Base-by-base conservation (phyloP, 2,797 vertebrate genomes). In the Eremophila alpestris region DNA sequence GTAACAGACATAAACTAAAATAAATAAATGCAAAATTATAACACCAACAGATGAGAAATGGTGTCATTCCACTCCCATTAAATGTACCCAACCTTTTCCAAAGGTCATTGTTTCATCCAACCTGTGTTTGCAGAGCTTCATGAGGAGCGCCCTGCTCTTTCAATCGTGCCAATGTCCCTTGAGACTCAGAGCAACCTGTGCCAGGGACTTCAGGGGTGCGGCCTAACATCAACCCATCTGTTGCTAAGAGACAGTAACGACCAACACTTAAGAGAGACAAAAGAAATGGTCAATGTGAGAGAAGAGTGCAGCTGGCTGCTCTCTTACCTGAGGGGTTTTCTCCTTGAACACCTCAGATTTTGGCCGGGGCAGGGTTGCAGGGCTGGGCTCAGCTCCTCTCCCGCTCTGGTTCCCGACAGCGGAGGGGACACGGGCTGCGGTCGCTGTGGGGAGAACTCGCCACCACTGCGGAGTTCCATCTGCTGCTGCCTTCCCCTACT, bases 341-440 rank as follows among this genome's bases (percentile, higher is more conserved):
- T 74, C 52, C 32, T 18, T 17, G 11, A 16, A 41, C 4, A 30
- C 20, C 20, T 30, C 2, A 74, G 17, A 30, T 49, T 56, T 56
- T 32, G 32, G 14, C 11, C 0, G 1, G 8, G 59, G 29, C 5
- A 5, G 19, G 7, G 13, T 2, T 23, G 34, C 29, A 34, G 29
- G 24, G 20, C 34, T 24, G 49, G n/a, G 41, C 51, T 34, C 34
- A 29, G 41, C 58, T 40, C 16, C 29, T 19, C 18, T 62, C 40
- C 24, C 1, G 2, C n/a, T n/a, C 49, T 23, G 1, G 1, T 13
- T 22, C 58, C n/a, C 7, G 2, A 3, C 51, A 4, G 0, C 9
- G 43, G 20, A 64, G 34, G 16, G 20, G 5, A 30, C 5, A 9
- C 20, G 20, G 59, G 34, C 59, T 11, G 2, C 1, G 2, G 5